Conservation (phyloP, 2,888 invertebrate species). For the Rhagophthalmus giganteus region DNA sequence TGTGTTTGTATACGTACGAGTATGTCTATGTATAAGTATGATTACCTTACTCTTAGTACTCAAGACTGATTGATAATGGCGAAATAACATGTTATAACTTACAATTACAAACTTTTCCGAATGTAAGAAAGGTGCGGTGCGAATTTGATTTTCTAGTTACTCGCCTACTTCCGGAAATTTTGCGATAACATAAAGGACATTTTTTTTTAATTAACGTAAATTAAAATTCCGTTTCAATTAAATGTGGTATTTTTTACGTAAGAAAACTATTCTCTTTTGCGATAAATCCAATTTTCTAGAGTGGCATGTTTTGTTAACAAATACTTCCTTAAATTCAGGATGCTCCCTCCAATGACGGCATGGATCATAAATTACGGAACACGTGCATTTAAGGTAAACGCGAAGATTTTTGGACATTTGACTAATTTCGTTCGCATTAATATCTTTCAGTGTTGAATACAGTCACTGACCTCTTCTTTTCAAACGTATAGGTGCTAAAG, state of each 20-base stretch:
- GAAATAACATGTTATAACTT: background rate
- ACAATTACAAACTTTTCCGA: background rate
- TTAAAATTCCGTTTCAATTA: too few relatives aligned
- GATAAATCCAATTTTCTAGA: too few relatives aligned
- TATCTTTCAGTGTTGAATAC: conserved; percentile 50
- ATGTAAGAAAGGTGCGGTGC: too few relatives aligned
- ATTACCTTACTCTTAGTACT: conserved; percentile 37
- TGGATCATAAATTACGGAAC: conserved; percentile 28
- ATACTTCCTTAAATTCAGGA: too few relatives aligned
- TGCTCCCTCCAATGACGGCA: too few relatives aligned
- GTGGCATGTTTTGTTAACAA: too few relatives aligned
- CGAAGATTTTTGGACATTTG: conserved; percentile 52
- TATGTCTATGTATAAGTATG: conserved; percentile 34
- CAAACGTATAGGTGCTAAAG: conserved; percentile 13
- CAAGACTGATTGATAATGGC: conserved; percentile 37
- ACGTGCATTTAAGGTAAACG: conserved; percentile 49
- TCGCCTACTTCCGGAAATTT: too few relatives aligned
- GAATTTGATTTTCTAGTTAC: too few relatives aligned
- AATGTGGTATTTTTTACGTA: too few relatives aligned
- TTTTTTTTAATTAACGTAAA: too few relatives aligned
- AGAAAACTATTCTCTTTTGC: too few relatives aligned
- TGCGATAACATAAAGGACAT: too few relatives aligned
- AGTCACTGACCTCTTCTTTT: conserved; percentile 35
- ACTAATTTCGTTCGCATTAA: conserved; percentile 53
- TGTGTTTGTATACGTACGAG: conserved; percentile 37